Evolutionary conservation across 2,797 vertebrate genomes (phyloP).

Genomic region (Eupleurogrammus muticus): DNA sequence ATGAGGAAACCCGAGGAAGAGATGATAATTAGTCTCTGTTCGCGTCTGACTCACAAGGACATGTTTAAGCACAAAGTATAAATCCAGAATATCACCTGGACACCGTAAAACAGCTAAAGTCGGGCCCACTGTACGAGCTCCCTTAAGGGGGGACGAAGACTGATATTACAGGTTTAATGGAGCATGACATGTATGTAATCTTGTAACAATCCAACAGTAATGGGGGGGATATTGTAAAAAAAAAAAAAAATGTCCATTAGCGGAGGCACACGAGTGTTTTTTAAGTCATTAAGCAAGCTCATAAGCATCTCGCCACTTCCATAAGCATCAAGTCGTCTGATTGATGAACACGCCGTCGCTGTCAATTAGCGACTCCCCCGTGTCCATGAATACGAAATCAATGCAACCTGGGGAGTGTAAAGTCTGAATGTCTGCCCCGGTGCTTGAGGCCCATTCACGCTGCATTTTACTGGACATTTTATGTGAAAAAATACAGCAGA

Average conservation of each 20-base stretch:
- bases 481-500: conserved; percentile 10
- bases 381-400: conserved; percentile 65
- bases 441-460: conserved; percentile 47
- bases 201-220: conserved; percentile 64
- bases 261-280: conserved; percentile 42
- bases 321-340: conserved; percentile 58
- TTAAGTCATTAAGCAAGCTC: conserved; percentile 66
- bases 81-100: conserved; percentile 14
- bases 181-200: conserved; percentile 64
- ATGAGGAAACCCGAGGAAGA: conserved; percentile 11
- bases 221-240: conserved; percentile 52
- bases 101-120: conserved; percentile 22
- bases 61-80: conserved; percentile 23
- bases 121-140: conserved; percentile 13
- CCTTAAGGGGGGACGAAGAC: conserved; percentile 46
- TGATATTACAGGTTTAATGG: conserved; percentile 62
- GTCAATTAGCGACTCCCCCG: conserved; percentile 61
- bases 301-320: conserved; percentile 48
- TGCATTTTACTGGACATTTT: conserved; percentile 15
- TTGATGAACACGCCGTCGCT: conserved; percentile 62
- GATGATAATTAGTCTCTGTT: conserved; percentile 14
- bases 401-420: conserved; percentile 49
- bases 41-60: conserved; percentile 17
- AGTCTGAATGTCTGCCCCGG: conserved; percentile 57
- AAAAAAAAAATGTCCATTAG: conserved; percentile 67